phyloP scores from a whole-genome alignment of 2,113 vertebrate species.

The Megaleporinus macrocephalus region DNA sequence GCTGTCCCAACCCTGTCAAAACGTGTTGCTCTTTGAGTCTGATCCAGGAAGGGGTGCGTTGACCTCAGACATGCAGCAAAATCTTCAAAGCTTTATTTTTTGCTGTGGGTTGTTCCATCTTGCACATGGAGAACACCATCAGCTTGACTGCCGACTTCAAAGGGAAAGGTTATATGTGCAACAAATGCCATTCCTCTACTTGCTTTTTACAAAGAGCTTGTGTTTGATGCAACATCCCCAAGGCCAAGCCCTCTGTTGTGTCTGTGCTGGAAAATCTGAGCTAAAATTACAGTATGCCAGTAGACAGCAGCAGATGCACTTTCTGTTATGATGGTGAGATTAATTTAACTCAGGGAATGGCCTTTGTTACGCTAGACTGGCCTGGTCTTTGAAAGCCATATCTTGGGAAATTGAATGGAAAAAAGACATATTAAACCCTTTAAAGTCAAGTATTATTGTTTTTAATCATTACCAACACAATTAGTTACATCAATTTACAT shows the following conservation, averaged over 20 bases:
- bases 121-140: conserved; percentile 36
- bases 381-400: too few relatives aligned
- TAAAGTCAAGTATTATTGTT: neutral
- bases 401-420: neutral
- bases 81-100: conserved; percentile 55
- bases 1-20: conserved; percentile 36
- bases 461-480: too few relatives aligned
- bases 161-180: conserved; percentile 56
- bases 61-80: conserved; percentile 44
- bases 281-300: conserved; percentile 13
- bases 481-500: too few relatives aligned
- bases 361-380: neutral
- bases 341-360: conserved; percentile 20
- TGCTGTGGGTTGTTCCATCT: conserved; percentile 35
- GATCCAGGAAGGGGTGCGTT: conserved; percentile 13
- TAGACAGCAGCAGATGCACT: neutral
- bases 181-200: conserved; percentile 26
- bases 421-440: neutral
- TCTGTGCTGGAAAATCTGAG: conserved; percentile 28
- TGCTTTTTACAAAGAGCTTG: conserved; percentile 8
- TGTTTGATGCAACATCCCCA: conserved; percentile 26
- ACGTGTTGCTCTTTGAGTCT: conserved; percentile 9
- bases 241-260: conserved; percentile 23
- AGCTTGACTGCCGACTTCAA: conserved; percentile 53
- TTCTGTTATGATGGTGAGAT: conserved; percentile 34